A percentile compares a stretch with the other conserved stretches of the same genome.
These are phyloP conservation scores for Leucosticte australis DNA, from an alignment of 2,113 vertebrate species.

Conservation along the genomic window DNA sequence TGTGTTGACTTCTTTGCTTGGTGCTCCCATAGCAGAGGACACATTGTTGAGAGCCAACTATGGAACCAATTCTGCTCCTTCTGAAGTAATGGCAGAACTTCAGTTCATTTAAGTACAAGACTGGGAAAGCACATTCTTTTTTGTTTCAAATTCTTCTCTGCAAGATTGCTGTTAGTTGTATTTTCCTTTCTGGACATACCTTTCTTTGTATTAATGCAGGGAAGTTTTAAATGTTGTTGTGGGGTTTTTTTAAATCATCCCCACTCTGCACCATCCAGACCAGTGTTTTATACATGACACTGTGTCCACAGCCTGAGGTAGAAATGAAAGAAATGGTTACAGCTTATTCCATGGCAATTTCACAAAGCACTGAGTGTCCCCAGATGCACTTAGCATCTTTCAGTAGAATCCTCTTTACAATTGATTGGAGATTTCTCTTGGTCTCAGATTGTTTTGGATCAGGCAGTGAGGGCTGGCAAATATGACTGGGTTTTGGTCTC, in stretches of 20 bases:
- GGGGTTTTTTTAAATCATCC: neutral
- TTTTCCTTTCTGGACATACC: neutral
- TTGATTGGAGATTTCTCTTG: neutral
- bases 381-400: neutral
- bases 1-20: neutral
- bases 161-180: neutral
- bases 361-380: neutral
- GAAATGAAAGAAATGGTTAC: neutral
- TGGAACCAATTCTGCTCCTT: neutral
- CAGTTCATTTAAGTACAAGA: neutral
- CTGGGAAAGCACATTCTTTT: neutral
- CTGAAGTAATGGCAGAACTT: conserved; percentile 23
- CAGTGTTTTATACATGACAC: neutral
- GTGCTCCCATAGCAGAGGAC: neutral
- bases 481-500: neutral
- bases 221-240: neutral
- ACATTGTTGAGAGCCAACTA: neutral
- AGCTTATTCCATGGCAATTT: neutral
- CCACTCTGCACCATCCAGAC: neutral
- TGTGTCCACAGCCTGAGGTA: neutral
- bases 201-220: neutral
- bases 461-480: neutral
- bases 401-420: neutral
- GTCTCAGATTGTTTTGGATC: neutral
- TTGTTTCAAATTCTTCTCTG: neutral